phyloP scores from a whole-genome alignment of 2,888 invertebrate genomes.

The Oxytorus armatus region DNA sequence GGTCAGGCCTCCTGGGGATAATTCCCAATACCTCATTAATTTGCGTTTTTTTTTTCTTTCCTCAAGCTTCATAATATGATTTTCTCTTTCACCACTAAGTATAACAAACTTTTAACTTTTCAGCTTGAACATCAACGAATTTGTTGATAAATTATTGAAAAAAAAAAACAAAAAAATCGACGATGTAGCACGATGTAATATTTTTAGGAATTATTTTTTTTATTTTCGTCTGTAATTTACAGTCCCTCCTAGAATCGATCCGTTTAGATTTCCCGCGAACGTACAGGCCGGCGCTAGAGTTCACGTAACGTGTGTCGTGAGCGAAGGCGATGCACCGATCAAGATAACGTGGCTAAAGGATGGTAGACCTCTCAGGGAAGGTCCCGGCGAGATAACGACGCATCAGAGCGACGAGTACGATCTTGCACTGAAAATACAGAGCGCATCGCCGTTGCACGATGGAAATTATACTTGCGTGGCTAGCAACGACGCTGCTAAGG shows the following conservation, averaged over 20 bases:
- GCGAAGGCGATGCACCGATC: slow-evolving; percentile 86
- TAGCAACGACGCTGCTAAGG: slow-evolving; percentile 84
- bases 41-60: too few species aligned
- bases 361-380: slow-evolving; percentile 84
- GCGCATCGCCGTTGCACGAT: slow-evolving; percentile 85
- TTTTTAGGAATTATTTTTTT: slow-evolving; percentile 67
- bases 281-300: slow-evolving; percentile 85
- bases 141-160: background rate
- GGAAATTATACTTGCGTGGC: slow-evolving; percentile 86
- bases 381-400: slow-evolving; percentile 78
- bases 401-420: slow-evolving; percentile 82
- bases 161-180: slow-evolving; percentile 59
- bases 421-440: slow-evolving; percentile 85
- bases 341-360: slow-evolving; percentile 87
- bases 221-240: slow-evolving; percentile 75
- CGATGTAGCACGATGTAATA: slow-evolving; percentile 65
- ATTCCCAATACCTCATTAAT: too few species aligned
- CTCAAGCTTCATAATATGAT: too few species aligned
- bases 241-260: slow-evolving; percentile 86
- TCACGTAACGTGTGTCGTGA: slow-evolving; percentile 85
- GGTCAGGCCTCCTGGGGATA: too few species aligned
- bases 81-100: too few species aligned
- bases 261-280: slow-evolving; percentile 85
- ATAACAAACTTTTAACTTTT: too few species aligned
- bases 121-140: too few species aligned